Base-by-base conservation (phyloP, 2,888 invertebrate genomes). In the Lithophane socia region DNA sequence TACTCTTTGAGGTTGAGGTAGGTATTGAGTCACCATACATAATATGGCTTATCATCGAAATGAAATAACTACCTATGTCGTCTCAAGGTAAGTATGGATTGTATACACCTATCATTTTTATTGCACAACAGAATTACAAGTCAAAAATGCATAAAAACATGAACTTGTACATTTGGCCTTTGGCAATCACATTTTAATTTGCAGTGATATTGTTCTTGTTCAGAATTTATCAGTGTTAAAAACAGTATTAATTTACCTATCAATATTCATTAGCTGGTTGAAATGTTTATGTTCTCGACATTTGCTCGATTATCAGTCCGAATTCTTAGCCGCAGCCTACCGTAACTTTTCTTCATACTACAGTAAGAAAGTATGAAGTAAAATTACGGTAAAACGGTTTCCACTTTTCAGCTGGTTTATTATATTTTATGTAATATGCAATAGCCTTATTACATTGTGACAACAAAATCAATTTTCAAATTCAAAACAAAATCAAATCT, bases 11-110 rank as follows among this genome's bases (percentile, higher is more conserved):
- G n/a, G n/a, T n/a, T n/a, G n/a, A 64, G 56, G 24, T n/a, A 42
- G 4, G 10, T 63, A 16, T 82, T 78, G 64, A 82, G 52, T 78
- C 78, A 82, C 76, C 13, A 24, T 8, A 52, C 21, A 24, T 58
- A 52, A 75, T 75, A 44, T 52, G 29, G 5, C 12, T 24, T 37
- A 64, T 75, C 76, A 78, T 82, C n/a, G 56, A 49, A 64, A 49
- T 29, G 5, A 58, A 74, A 81, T 74, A 81, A 42, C 13, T 72
- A 70, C n/a, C 18, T 61, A 76, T 75, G 71, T 60, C 52, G 60
- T 44, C 24, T 49, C 9, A 8, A 61, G 61, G 21, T 80, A 77
- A 52, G 44, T 24, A 21, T 29, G 29, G 9, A 64, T 64, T 78
- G 42, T 60, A 21, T 9, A 24, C 69, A 29, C 1, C 16, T 60